Evolutionary conservation across 2,113 vertebrate genomes (phyloP).

Genomic region (Festucalex cinctus): DNA sequence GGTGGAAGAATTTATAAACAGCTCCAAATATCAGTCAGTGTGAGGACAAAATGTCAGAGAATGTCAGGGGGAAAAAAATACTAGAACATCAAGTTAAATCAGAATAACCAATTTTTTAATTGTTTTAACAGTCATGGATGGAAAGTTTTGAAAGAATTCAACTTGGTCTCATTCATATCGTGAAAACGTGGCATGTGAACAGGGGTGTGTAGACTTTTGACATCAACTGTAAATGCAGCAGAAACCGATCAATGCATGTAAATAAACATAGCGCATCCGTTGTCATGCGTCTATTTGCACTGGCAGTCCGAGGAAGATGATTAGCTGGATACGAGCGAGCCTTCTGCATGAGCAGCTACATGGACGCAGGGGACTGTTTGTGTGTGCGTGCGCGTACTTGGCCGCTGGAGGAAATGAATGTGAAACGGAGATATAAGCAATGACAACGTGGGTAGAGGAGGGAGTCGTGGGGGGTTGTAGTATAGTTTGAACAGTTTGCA

Average conservation of each 20-base stretch:
- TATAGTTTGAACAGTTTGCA: neutral
- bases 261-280: neutral
- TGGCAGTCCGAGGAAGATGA: neutral
- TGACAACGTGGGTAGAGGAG: neutral
- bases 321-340: slow-evolving; percentile 1
- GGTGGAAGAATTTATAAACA: too few species aligned
- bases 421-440: slow-evolving; percentile 4
- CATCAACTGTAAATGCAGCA: neutral
- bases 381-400: neutral
- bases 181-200: neutral
- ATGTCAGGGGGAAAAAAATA: too few species aligned
- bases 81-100: too few species aligned
- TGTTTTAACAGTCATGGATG: neutral
- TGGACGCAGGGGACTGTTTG: neutral
- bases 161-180: neutral
- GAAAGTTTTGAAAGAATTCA: neutral
- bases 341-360: slow-evolving; percentile 26
- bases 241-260: neutral
- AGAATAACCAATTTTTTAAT: too few species aligned
- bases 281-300: neutral
- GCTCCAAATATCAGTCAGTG: too few species aligned
- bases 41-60: too few species aligned
- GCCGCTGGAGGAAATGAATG: slow-evolving; percentile 8
- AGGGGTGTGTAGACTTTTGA: neutral
- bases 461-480: neutral